Base-by-base conservation (phyloP, 2,113 vertebrate genomes). In the Struthidea cinerea region DNA sequence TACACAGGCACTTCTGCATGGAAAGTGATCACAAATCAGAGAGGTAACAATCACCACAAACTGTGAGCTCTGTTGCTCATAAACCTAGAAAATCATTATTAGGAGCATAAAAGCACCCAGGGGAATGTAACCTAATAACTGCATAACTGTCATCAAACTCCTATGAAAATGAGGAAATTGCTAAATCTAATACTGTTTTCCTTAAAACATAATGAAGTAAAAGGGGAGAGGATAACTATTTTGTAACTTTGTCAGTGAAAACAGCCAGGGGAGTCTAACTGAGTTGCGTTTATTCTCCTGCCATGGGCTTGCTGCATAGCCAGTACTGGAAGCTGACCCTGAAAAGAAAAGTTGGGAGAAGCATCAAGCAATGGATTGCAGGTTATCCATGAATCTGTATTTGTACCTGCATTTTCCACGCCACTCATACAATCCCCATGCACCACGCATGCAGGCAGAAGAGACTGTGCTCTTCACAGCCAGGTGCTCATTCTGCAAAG, bases 361-460 rank as follows among this genome's bases (percentile, higher is more conserved):
- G 46, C n/a, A 59, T 9, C 0, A 0, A 56, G 21, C 0, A 1
- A 15, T 1, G 0, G 4, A 11, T 1, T 21, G 11, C 22, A 56
- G 27, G 46, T 16, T 52, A 76, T 26, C 50, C 22, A 6, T 1
- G 10, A 19, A 53, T 6, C 47, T 39, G 26, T 15, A 11, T 11
- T 47, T n/a, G 19, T 4, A 60, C 23, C 59, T 60, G 44, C 59
- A 10, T 33, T 56, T 49, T 28, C 65, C 18, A 53, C 8, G 33
- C 6, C 32, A 37, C 27, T 57, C 33, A 5, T 4, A 13, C 11
- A 23, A 9, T 9, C 41, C 8, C 69, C 22, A 5, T 9, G 17
- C 14, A 16, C 7, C 60, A 49, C 0, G 0, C 7, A 23, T 3
- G 53, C 17, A 35, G 7, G 24, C 3, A 0, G 4, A 50, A 32